Evolutionary conservation across 2,888 invertebrate species (phyloP), one percentile per base, ranked within the genome.

Genomic region (Dicyrtoma fusca): DNA sequence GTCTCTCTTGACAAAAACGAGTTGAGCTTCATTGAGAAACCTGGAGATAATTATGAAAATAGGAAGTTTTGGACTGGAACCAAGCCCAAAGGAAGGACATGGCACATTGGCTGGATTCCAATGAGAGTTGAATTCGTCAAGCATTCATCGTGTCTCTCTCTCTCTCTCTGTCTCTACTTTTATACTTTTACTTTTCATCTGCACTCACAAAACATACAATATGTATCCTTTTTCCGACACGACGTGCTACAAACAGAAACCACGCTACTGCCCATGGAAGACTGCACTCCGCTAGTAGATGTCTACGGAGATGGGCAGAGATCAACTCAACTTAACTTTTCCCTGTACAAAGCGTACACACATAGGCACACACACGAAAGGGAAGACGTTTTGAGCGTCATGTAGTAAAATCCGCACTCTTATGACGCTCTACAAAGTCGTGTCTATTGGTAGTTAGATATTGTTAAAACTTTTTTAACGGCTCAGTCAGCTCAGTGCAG

Each of bases 371-470:
- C 45, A 45, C 49, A 53, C 19, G 21, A 10, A 53, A 13, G 13
- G 14, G 17, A 19, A 49, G 49, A 49, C n/a, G n/a, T n/a, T n/a
- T n/a, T n/a, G 34, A 3, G 34, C 34, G 34, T 34, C 34, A 34
- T 34, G 34, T 34, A 34, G 34, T 34, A 34, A 34, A 34, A 34
- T 34, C 8, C 8, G 8, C 34, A 34, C 34, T 34, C 34, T 34
- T 8, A 34, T 34, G 34, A 34, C 44, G 19, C 42, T 63, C 21
- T n/a, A n/a, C n/a, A 63, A 63, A 45, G 62, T 62, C 61, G 61
- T 62, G 61, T 34, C n/a, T 63, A 21, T 8, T 63, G 62, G 62
- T 63, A 63, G 62, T 63, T 63, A 21, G 8, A 17, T 63, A 63
- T 45, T 45, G 14, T 44, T 44, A 19, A 34, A 34, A 34, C 34